phyloP scores from a whole-genome alignment of 2,888 invertebrate genomes.

The Gymnoscelis rufifasciata region DNA sequence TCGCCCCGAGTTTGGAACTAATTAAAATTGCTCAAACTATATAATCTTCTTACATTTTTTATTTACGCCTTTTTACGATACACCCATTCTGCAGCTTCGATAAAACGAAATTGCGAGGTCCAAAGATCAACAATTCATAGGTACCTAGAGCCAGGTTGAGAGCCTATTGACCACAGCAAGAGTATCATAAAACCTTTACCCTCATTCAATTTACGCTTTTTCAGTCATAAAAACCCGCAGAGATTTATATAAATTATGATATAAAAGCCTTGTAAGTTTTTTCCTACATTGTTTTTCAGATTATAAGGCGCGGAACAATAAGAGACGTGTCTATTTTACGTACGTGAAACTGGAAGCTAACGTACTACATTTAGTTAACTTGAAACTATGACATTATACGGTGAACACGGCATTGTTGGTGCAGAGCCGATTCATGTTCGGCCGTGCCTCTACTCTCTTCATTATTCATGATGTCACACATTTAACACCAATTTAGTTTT shows the following conservation, averaged over 20 bases:
- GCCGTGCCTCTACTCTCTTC: slow-evolving; percentile 42
- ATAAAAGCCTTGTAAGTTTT: slow-evolving; percentile 20
- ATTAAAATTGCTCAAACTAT: slow-evolving; percentile 11
- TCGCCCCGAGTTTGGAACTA: slow-evolving; percentile 4
- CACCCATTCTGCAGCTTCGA: slow-evolving; percentile 13
- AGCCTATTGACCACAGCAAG: slow-evolving; percentile 23
- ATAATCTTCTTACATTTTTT: slow-evolving; percentile 15
- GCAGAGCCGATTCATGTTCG: slow-evolving; percentile 24
- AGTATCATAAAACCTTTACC: slow-evolving; percentile 25
- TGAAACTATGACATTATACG: slow-evolving; percentile 59
- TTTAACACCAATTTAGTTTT: slow-evolving; percentile 50
- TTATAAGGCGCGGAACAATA: slow-evolving; percentile 19
- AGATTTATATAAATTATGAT: slow-evolving; percentile 25
- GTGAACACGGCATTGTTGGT: slow-evolving; percentile 48
- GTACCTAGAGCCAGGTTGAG: slow-evolving; percentile 21
- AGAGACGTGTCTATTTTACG: slow-evolving; percentile 13
- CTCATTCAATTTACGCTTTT: slow-evolving; percentile 24
- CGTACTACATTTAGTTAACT: slow-evolving; percentile 36
- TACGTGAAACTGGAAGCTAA: slow-evolving; percentile 22
- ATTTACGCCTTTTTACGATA: slow-evolving; percentile 14
- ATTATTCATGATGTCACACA: slow-evolving; percentile 56
- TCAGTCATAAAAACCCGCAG: slow-evolving; percentile 22
- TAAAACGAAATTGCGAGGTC: slow-evolving; percentile 20
- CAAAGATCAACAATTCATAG: slow-evolving; percentile 22
- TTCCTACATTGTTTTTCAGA: slow-evolving; percentile 20